These are phyloP conservation scores for Corydoras maculifer DNA, from an alignment of 2,113 vertebrate genomes.

Conservation along the genomic window DNA sequence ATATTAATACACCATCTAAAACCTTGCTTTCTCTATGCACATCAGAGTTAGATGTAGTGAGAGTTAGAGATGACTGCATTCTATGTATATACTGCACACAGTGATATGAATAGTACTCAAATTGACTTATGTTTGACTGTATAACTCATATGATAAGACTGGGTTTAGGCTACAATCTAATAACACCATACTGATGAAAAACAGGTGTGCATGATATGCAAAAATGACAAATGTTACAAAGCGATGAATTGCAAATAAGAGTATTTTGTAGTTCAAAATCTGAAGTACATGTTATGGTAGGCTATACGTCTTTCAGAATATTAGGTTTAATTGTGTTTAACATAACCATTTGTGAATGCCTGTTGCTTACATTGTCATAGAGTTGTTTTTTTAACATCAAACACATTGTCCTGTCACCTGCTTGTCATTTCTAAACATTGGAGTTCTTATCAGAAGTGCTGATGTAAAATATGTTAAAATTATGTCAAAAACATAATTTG, in stretches of 20 bases:
- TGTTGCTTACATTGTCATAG: constrained; percentile 4
- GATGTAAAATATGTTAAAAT: background rate
- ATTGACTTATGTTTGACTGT: constrained; percentile 12
- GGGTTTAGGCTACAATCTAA: background rate
- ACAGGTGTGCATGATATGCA: constrained; percentile 22
- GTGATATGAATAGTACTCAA: background rate
- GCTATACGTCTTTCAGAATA: constrained; percentile 9
- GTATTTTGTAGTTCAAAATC: constrained; percentile 6
- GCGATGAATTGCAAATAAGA: constrained; percentile 30
- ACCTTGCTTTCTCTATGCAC: no score
- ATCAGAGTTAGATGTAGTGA: constrained; percentile 16
- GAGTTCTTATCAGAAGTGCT: background rate
- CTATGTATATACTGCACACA: background rate
- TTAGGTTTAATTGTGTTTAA: constrained; percentile 17
- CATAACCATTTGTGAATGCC: background rate
- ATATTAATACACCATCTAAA: constrained; percentile 11
- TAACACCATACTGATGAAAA: background rate
- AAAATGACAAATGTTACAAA: constrained; percentile 19
- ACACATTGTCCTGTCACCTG: background rate
- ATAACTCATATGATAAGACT: background rate
- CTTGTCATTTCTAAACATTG: background rate
- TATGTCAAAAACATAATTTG: background rate
- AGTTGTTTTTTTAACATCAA: background rate
- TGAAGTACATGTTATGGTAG: constrained; percentile 16
- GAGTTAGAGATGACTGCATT: constrained; percentile 16